A percentile compares a stretch with the other conserved stretches of the same genome.
phyloP scores from a whole-genome alignment of 2,113 vertebrate genomes.

The Manacus vitellinus region DNA sequence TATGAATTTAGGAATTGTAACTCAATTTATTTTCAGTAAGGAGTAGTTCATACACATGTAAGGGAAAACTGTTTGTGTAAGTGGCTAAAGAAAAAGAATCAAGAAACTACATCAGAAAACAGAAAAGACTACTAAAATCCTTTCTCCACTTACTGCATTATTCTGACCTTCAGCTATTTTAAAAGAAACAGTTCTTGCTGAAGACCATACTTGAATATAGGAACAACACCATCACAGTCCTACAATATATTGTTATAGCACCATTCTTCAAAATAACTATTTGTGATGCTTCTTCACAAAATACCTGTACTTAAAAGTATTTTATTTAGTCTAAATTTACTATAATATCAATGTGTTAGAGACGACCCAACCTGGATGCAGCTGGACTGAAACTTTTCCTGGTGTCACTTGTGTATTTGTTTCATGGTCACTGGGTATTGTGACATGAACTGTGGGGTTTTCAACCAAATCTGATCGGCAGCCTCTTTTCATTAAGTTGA shows the following conservation, averaged over 20 bases:
- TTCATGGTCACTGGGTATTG: slow-evolving; percentile 72
- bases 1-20: not conserved
- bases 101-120: not conserved
- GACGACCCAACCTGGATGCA: slow-evolving; percentile 84
- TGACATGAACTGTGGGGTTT: slow-evolving; percentile 78
- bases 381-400: slow-evolving; percentile 81
- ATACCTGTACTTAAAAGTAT: not conserved
- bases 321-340: not conserved
- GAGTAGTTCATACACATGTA: not conserved
- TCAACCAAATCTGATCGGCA: slow-evolving; percentile 86
- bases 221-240: not conserved
- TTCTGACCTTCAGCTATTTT: not conserved
- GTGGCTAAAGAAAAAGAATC: not conserved
- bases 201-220: not conserved
- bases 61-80: not conserved
- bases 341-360: slow-evolving; percentile 15
- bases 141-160: not conserved
- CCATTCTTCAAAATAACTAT: not conserved
- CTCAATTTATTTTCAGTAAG: not conserved
- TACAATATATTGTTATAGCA: not conserved
- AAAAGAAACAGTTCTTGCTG: not conserved
- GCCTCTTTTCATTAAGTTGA: slow-evolving; percentile 85
- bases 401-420: slow-evolving; percentile 90
- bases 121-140: not conserved
- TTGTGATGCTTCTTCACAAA: not conserved